These are phyloP conservation scores for Zaprionus ghesquierei DNA, from an alignment of 1,140 invertebrate genomes.

Conservation along the genomic window DNA sequence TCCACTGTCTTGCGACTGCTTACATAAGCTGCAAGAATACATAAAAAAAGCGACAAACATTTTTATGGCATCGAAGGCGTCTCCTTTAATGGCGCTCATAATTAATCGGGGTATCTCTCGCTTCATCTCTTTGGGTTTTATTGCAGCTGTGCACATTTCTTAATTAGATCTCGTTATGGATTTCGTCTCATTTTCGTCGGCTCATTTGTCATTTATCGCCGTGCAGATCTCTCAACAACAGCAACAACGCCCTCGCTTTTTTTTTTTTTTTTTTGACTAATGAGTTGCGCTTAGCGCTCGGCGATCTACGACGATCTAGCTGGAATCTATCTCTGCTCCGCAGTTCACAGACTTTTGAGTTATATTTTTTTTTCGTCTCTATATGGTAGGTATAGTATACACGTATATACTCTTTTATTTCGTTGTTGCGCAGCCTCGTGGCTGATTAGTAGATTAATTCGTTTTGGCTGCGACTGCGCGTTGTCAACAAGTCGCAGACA, in stretches of 20 bases:
- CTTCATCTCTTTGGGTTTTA: conserved; percentile 3
- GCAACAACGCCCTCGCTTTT: conserved; percentile 53
- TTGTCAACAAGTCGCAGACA: conserved; percentile 71
- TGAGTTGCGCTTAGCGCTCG: conserved; percentile 27
- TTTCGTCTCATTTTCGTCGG: conserved; percentile 7
- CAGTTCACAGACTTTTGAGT: conserved; percentile 26
- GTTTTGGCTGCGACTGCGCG: conserved; percentile 24
- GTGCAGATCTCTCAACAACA: conserved; percentile 6
- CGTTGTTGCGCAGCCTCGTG: conserved; percentile 55
- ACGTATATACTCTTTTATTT: not conserved
- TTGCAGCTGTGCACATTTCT: conserved; percentile 5
- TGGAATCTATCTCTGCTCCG: conserved; percentile 31
- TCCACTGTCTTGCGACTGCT: not conserved
- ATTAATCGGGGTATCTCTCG: not conserved
- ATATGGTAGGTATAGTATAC: not conserved
- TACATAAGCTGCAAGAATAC: not conserved
- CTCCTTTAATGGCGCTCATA: not conserved
- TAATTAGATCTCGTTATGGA: conserved; percentile 24
- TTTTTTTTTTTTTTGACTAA: conserved; percentile 60
- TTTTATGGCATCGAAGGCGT: not conserved
- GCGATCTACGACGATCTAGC: conserved; percentile 13
- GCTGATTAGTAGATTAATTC: conserved; percentile 73
- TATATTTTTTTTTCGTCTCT: not conserved
- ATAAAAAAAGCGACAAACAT: not conserved
- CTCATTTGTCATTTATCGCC: conserved; percentile 47